These are phyloP conservation scores for Phyllostomus discolor DNA, from an alignment of 2,113 vertebrate genomes.

Conservation along the genomic window DNA sequence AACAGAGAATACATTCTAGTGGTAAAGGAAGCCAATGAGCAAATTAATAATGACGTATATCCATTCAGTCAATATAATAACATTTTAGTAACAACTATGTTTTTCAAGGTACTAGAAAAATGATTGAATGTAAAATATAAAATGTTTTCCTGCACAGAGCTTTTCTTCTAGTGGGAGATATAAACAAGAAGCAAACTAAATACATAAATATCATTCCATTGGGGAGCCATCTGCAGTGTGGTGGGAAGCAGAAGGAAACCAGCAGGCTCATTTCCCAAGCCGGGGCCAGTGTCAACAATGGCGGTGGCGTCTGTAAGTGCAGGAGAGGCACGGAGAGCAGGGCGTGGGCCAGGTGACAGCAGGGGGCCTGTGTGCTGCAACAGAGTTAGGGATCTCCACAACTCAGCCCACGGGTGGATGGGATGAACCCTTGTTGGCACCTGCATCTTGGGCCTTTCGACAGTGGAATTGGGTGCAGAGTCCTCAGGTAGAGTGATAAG, in stretches of 20 bases:
- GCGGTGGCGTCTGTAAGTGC: not conserved
- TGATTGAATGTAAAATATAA: not conserved
- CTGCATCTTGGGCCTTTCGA: not conserved
- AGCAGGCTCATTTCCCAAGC: not conserved
- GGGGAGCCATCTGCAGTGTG: not conserved
- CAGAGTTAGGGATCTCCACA: too few species aligned
- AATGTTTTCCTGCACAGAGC: not conserved
- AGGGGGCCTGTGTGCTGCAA: rapidly evolving
- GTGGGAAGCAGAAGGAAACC: not conserved
- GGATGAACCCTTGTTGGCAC: not conserved
- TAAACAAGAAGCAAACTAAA: not conserved
- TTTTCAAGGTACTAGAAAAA: not conserved
- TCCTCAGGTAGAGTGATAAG: not conserved
- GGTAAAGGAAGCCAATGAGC: not conserved
- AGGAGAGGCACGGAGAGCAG: not conserved
- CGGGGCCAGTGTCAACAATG: not conserved
- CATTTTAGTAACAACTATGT: not conserved
- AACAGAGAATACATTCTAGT: not conserved
- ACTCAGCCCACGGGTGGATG: not conserved
- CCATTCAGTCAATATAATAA: not conserved
- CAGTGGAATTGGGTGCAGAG: not conserved
- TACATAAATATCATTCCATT: not conserved
- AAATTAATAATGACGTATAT: not conserved
- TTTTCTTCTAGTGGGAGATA: not conserved
- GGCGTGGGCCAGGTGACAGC: rapidly evolving